Percentiles rank a stretch among this genome's conserved stretches.
phyloP scores from a whole-genome alignment of 2,113 vertebrate species.

The Xenopus tropicalis region UCB_Xtro_10.0 CM004451.2:59835501-59836000 shows the following conservation, averaged over 20 bases:
- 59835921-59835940: conserved; percentile 78
- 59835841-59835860: conserved; percentile 80
- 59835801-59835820: conserved; percentile 93
- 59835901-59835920: conserved; percentile 79
- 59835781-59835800: conserved; percentile 91
- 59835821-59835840: conserved; percentile 84
- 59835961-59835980: conserved; percentile 72
- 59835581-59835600: conserved; percentile 86
- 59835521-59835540: conserved; percentile 93
- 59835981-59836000: conserved; percentile 80
- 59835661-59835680: conserved; percentile 84
- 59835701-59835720: conserved; percentile 67
- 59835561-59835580: conserved; percentile 95
- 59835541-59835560: conserved; percentile 87
- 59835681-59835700: conserved; percentile 72
- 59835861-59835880: conserved; percentile 82
- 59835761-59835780: conserved; percentile 85
- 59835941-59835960: conserved; percentile 73
- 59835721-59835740: conserved; percentile 75
- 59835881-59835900: conserved; percentile 71
- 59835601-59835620: conserved; percentile 85
- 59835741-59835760: conserved; percentile 82
- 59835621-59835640: conserved; percentile 95
- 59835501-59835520: conserved; percentile 85
- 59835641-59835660: conserved; percentile 91